Percentiles rank a stretch among this genome's conserved stretches.
Evolutionary conservation across 2,888 invertebrate genomes (phyloP).

Genomic region (Strigamia crassipes): DNA sequence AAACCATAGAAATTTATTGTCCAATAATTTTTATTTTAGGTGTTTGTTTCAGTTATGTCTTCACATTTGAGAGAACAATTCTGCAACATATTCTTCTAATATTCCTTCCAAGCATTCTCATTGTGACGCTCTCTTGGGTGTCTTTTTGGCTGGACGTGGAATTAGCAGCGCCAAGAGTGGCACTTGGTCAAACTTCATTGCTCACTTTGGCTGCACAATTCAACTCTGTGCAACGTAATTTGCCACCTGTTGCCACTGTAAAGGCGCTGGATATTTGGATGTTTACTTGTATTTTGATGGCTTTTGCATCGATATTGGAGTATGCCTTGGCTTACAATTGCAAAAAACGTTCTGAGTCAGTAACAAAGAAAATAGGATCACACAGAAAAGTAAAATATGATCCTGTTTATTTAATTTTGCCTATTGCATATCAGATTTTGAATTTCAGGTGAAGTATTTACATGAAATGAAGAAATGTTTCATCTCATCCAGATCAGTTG

Average conservation of each 20-base stretch:
- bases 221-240: not conserved
- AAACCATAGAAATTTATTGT: too few relatives aligned
- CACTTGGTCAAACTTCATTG: not conserved
- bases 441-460: too few relatives aligned
- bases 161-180: not conserved
- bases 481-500: too few relatives aligned
- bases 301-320: not conserved
- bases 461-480: too few relatives aligned
- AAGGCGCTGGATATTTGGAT: constrained; percentile 16
- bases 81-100: not conserved
- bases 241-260: not conserved
- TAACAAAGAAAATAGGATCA: too few relatives aligned
- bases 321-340: not conserved
- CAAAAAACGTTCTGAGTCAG: too few relatives aligned
- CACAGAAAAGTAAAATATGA: too few relatives aligned
- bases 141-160: not conserved
- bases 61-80: not conserved
- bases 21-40: not conserved
- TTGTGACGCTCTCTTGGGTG: constrained; percentile 3
- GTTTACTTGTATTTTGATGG: constrained; percentile 22
- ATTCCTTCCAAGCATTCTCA: not conserved
- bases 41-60: not conserved
- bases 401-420: too few relatives aligned
- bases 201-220: constrained; percentile 14
- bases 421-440: too few relatives aligned